These are phyloP conservation scores for Phataginus tricuspis DNA, from an alignment of 2,797 vertebrate species.

Conservation along the genomic window DNA sequence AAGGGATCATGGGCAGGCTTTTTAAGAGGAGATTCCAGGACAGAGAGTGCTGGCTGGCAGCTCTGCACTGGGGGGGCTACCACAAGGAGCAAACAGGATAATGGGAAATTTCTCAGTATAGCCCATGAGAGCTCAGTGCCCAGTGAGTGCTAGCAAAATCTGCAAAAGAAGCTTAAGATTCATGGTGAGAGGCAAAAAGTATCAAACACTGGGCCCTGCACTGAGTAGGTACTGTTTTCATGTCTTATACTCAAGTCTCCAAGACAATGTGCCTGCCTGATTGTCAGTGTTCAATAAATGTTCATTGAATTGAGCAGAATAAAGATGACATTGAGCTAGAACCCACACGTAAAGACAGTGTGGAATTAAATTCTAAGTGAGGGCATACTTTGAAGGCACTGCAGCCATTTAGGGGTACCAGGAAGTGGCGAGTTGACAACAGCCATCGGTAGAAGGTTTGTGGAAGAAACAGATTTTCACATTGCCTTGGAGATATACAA, in stretches of 20 bases:
- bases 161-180: not conserved
- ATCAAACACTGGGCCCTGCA: not conserved
- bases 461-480: not conserved
- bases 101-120: not conserved
- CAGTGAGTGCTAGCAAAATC: not conserved
- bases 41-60: not conserved
- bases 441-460: not conserved
- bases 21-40: not conserved
- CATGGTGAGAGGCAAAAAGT: not conserved
- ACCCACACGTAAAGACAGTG: not conserved
- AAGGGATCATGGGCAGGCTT: not conserved
- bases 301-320: not conserved
- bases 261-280: not conserved
- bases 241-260: not conserved
- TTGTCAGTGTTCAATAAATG: not conserved
- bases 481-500: not conserved
- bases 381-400: not conserved
- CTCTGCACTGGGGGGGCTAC: not conserved
- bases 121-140: not conserved
- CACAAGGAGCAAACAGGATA: not conserved
- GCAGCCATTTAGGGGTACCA: not conserved
- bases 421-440: not conserved
- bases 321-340: not conserved
- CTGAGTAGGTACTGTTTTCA: not conserved
- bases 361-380: not conserved